Conservation (phyloP, 2,113 vertebrate genomes). For the Gambusia holbrooki region DNA sequence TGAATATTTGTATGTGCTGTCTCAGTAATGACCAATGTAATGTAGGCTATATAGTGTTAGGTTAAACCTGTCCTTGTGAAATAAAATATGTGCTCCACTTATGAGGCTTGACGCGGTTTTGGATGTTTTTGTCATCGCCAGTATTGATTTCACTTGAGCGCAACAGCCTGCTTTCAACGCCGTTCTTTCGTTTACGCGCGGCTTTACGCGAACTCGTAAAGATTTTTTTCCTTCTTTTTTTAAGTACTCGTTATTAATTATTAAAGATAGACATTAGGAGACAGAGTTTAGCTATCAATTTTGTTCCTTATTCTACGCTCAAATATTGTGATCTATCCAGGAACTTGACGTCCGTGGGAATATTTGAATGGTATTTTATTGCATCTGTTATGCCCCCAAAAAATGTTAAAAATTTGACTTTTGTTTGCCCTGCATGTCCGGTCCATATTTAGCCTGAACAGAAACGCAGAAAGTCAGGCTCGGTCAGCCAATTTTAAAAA, state of each 20-base stretch:
- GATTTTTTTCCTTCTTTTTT: not conserved
- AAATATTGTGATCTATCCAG: not conserved
- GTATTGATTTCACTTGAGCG: slow-evolving; percentile 15
- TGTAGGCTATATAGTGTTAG: slow-evolving; percentile 69
- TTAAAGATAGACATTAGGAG: not conserved
- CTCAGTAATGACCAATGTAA: slow-evolving; percentile 73
- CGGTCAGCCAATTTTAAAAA: not conserved
- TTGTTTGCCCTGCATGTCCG: not conserved
- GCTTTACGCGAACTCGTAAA: not conserved
- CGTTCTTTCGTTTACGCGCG: not conserved
- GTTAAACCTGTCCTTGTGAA: slow-evolving; percentile 77
- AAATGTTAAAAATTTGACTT: not conserved
- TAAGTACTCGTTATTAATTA: not conserved
- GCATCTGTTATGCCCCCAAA: not conserved
- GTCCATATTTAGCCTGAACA: not conserved
- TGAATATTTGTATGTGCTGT: slow-evolving; percentile 82
- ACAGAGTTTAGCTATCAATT: no score
- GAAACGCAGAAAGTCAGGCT: not conserved
- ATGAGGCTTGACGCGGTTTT: slow-evolving; percentile 56
- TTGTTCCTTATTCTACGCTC: not conserved
- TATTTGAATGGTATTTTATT: not conserved
- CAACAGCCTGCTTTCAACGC: slow-evolving; percentile 13
- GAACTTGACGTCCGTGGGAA: not conserved
- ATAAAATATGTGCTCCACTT: slow-evolving; percentile 78
- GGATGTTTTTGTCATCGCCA: slow-evolving; percentile 41